These are phyloP conservation scores for Drosophila colorata DNA, from an alignment of 2,888 invertebrate genomes.

Conservation along the genomic window DNA sequence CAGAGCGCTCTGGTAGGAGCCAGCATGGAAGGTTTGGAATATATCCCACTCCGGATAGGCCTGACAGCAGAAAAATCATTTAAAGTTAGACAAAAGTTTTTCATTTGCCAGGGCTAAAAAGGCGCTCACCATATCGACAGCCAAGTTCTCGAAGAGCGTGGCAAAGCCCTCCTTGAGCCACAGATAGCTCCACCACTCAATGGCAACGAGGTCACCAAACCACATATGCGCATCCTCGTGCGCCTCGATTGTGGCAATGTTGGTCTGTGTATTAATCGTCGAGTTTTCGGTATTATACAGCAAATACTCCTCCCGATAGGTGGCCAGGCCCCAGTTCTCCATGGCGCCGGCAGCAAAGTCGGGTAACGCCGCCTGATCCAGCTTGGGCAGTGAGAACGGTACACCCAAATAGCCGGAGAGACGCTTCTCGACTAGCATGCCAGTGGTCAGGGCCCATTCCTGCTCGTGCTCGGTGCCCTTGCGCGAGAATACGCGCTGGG, in stretches of 20 bases:
- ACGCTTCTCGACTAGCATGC: slow-evolving; percentile 89
- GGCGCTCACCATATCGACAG: slow-evolving; percentile 71
- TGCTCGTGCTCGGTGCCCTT: slow-evolving; percentile 85
- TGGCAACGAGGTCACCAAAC: slow-evolving; percentile 91
- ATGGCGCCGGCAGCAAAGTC: slow-evolving; percentile 94
- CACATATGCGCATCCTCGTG: slow-evolving; percentile 91
- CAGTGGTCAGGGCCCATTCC: slow-evolving; percentile 90
- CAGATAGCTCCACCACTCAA: slow-evolving; percentile 89
- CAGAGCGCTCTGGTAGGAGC: slow-evolving; percentile 90
- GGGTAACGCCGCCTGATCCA: slow-evolving; percentile 95
- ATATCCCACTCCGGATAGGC: slow-evolving; percentile 89
- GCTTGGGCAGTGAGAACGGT: slow-evolving; percentile 91
- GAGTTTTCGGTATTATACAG: slow-evolving; percentile 78
- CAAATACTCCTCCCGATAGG: slow-evolving; percentile 85
- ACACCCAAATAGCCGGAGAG: slow-evolving; percentile 91
- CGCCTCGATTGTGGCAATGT: slow-evolving; percentile 86
- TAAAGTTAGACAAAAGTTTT: neutral
- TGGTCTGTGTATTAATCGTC: slow-evolving; percentile 76
- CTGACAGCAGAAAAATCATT: slow-evolving; percentile 79
- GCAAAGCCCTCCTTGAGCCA: slow-evolving; percentile 91
- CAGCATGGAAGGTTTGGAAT: slow-evolving; percentile 91
- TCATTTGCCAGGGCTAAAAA: neutral
- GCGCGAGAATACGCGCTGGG: slow-evolving; percentile 82
- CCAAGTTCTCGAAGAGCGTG: slow-evolving; percentile 79
- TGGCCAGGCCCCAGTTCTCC: slow-evolving; percentile 97